Percentiles rank a stretch among this genome's conserved stretches.
phyloP scores from a whole-genome alignment of 2,888 invertebrate species.

The Druceiella hillmani region DNA sequence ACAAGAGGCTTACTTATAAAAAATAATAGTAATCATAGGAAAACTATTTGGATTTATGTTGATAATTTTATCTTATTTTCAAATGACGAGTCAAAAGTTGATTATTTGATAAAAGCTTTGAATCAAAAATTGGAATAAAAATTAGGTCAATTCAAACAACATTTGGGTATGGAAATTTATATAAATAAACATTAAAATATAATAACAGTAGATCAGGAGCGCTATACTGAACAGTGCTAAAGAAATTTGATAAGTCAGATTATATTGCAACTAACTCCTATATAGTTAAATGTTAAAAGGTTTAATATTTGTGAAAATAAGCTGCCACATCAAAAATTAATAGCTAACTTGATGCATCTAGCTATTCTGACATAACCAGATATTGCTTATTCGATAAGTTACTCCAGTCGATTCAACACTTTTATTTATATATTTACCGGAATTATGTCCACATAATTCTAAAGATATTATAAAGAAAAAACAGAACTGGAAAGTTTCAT shows the following conservation, averaged over 20 bases:
- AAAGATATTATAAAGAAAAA: too few relatives aligned
- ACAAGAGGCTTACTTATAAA: too few relatives aligned
- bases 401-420: too few relatives aligned
- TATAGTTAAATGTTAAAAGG: conserved; percentile 11
- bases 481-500: too few relatives aligned
- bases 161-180: conserved; percentile 10
- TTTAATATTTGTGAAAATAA: conserved; percentile 7
- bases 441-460: too few relatives aligned
- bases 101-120: conserved; percentile 6
- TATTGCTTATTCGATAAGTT: too few relatives aligned
- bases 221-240: conserved; percentile 9
- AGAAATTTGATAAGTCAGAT: too few relatives aligned
- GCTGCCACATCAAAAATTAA: conserved; percentile 8
- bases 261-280: conserved; percentile 7
- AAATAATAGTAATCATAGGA: conserved; percentile 5
- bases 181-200: conserved; percentile 7
- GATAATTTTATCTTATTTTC: conserved; percentile 15
- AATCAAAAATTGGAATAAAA: conserved; percentile 10
- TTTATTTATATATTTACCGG: too few relatives aligned
- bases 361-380: too few relatives aligned
- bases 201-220: conserved; percentile 9
- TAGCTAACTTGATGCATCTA: too few relatives aligned
- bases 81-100: conserved; percentile 8
- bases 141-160: too few relatives aligned
- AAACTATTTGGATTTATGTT: conserved; percentile 12